Base-by-base conservation (phyloP, 2,797 vertebrate species). In the Pygocentrus nattereri region DNA sequence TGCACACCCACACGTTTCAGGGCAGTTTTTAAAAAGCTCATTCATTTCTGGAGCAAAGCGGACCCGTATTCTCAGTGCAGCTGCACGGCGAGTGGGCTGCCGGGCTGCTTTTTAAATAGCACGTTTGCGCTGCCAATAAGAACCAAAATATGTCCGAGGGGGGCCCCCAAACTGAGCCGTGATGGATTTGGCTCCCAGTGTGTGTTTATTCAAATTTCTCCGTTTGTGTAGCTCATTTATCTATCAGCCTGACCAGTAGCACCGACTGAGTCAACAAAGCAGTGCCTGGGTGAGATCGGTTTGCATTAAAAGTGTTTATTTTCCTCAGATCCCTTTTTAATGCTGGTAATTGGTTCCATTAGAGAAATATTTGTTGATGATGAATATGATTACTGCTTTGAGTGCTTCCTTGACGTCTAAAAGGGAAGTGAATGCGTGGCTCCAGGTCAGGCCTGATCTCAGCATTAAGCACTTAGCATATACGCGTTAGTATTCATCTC, bases 71-170 rank as follows among this genome's bases (percentile, higher is more conserved):
- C 41, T 47, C 69, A 44, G 69, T 23, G 25, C 23, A 47, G 41
- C n/a, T 21, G 34, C 5, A 70, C 13, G 44, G 30, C 70, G 74
- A 80, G 47, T 49, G 23, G 5, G 25, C 49, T 34, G 54, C 27
- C 68, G 77, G 81, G 19, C 74, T 75, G 52, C 80, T 76, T 79
- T 82, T 25, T 54, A 78, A 90, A 81, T 75, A 76, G 59, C 74
- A 21, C 70, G 5, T 67, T 41, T 72, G 31, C 54, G 50, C 44
- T 50, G 70, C 44, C 50, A 34, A 21, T 74, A 27, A n/a, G 38
- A 1, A 18, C n/a, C 87, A 75, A 86, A 88, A 85, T 84, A 85
- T 79, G 77, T 80, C 78, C 85, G 74, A 86, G 19, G 13, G 19
- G 13, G 65, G 8, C 68, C 23, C 61, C 19, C 41, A 59, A 56